Evolutionary conservation across 2,888 invertebrate genomes (phyloP).

Genomic region (Eremobia ochroleuca): DNA sequence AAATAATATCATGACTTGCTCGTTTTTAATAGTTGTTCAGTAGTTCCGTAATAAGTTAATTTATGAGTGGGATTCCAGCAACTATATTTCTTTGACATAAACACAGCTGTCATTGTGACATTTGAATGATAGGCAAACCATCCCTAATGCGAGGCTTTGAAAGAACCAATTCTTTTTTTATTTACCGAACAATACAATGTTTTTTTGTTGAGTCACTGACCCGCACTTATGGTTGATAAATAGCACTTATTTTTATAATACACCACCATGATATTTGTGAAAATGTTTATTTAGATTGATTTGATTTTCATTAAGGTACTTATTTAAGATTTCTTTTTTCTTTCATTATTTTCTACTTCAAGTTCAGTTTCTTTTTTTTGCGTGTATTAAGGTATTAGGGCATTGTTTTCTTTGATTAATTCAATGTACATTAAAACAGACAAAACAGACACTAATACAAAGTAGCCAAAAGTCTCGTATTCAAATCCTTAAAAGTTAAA

Average conservation of each 20-base stretch:
- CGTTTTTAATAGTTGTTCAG: not conserved
- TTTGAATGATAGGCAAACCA: slow-evolving; percentile 54
- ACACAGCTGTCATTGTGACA: slow-evolving; percentile 39
- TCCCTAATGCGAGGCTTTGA: slow-evolving; percentile 30
- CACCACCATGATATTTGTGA: not conserved
- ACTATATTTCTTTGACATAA: slow-evolving; percentile 17
- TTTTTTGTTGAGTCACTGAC: slow-evolving; percentile 26
- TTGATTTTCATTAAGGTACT: not conserved
- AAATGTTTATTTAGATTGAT: not conserved
- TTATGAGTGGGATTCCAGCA: not conserved
- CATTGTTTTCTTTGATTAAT: not conserved
- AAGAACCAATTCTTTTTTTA: slow-evolving; percentile 47
- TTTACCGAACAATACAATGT: slow-evolving; percentile 36
- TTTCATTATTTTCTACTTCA: too few species aligned
- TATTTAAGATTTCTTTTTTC: too few species aligned
- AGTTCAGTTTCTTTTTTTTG: too few species aligned
- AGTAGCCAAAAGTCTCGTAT: not conserved
- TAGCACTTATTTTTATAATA: slow-evolving; percentile 10
- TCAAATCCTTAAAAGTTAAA: not conserved
- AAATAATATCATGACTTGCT: not conserved
- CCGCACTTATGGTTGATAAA: slow-evolving; percentile 6
- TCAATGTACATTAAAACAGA: not conserved
- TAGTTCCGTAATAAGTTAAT: not conserved
- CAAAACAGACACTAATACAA: not conserved
- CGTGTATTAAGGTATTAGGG: not conserved